A percentile compares a stretch with the other conserved stretches of the same genome.
Evolutionary conservation across 2,113 vertebrate genomes (phyloP).

Genomic region (Misgurnus anguillicaudatus): DNA sequence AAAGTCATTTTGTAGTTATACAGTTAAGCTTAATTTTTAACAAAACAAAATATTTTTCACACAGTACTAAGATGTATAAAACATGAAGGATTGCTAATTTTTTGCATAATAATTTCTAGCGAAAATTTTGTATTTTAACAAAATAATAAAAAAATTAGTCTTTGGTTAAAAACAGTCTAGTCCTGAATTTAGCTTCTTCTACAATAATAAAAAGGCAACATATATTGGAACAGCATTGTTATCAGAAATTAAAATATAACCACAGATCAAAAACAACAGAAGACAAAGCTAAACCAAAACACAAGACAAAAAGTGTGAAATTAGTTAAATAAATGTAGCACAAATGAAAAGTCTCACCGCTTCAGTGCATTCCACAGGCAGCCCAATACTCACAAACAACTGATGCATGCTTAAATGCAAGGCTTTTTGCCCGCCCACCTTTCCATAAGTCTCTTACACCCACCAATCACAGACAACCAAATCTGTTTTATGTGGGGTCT

Average conservation of each 20-base stretch:
- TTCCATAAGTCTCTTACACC: slow-evolving; percentile 57
- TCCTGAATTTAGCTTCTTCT: neutral
- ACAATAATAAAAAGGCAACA: neutral
- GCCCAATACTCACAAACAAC: slow-evolving; percentile 65
- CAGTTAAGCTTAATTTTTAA: too few species aligned
- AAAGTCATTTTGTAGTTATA: neutral
- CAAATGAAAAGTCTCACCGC: slow-evolving; percentile 66
- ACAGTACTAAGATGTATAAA: neutral
- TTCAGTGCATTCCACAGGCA: slow-evolving; percentile 57
- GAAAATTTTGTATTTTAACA: too few species aligned
- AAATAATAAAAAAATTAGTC: too few species aligned
- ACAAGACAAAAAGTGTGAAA: slow-evolving; percentile 1
- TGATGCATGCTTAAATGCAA: slow-evolving; percentile 71
- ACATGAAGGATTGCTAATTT: neutral
- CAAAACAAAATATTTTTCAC: too few species aligned
- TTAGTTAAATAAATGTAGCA: neutral
- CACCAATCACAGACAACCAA: slow-evolving; percentile 68
- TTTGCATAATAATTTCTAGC: too few species aligned
- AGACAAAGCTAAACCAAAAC: neutral
- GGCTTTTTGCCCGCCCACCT: slow-evolving; percentile 62
- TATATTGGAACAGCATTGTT: neutral
- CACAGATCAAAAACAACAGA: neutral
- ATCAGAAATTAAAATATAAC: neutral
- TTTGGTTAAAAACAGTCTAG: neutral
- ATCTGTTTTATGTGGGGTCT: slow-evolving; percentile 9